Evolutionary conservation across 92 coral and sea anemone species (phyloP).

Genomic region (Nematostella vectensis): DNA sequence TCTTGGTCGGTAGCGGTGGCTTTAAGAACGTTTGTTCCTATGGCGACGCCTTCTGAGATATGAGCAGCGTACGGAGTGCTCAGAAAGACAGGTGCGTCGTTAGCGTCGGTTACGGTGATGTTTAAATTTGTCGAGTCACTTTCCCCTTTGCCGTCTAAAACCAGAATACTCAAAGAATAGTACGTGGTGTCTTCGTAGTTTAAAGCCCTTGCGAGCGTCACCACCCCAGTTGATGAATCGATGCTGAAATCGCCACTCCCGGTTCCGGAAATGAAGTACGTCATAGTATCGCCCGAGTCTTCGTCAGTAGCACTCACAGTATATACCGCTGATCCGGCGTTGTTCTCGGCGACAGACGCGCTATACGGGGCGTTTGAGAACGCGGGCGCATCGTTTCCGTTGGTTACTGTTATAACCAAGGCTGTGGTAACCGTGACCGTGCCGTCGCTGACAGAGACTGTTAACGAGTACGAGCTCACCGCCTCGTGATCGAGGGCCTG

Average conservation of each 20-base stretch:
- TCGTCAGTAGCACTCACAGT: slow-evolving; percentile 52
- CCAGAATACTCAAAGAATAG: slow-evolving; percentile 39
- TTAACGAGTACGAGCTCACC: slow-evolving; percentile 37
- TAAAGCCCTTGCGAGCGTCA: slow-evolving; percentile 38
- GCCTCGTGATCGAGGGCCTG: slow-evolving; percentile 39
- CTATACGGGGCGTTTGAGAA: slow-evolving; percentile 44
- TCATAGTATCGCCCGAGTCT: slow-evolving; percentile 34
- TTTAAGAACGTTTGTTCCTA: slow-evolving; percentile 39
- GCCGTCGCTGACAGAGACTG: slow-evolving; percentile 42
- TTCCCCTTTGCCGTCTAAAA: slow-evolving; percentile 35
- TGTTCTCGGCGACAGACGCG: slow-evolving; percentile 35
- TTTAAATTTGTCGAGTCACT: slow-evolving; percentile 34
- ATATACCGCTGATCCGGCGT: slow-evolving; percentile 40
- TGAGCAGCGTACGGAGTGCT: slow-evolving; percentile 33
- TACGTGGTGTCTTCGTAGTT: slow-evolving; percentile 37
- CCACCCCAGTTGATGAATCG: slow-evolving; percentile 52
- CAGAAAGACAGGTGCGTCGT: slow-evolving; percentile 38
- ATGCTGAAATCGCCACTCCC: slow-evolving; percentile 48
- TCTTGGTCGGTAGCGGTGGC: slow-evolving; percentile 53
- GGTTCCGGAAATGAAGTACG: slow-evolving; percentile 33
- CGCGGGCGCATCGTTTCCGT: slow-evolving; percentile 41
- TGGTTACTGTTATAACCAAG: slow-evolving; percentile 20
- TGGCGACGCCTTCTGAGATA: slow-evolving; percentile 32
- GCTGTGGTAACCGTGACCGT: slow-evolving; percentile 22
- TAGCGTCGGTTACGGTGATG: slow-evolving; percentile 28